These are phyloP conservation scores for Nebria ingens DNA, from an alignment of 1,140 invertebrate genomes.

Conservation along the genomic window DNA sequence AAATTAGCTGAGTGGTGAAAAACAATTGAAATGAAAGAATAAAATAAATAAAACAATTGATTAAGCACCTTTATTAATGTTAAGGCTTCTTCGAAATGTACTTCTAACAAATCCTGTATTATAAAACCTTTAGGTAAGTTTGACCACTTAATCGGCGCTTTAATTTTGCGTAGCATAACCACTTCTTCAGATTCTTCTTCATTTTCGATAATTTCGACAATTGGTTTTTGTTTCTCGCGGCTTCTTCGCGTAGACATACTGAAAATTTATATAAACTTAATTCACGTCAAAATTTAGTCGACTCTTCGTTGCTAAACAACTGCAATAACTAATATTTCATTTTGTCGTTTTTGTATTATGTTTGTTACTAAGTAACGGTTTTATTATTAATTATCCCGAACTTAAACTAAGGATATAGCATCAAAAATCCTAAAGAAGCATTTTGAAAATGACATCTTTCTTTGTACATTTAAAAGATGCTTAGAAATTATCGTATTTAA, in stretches of 20 bases:
- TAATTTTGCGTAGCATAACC: constrained; percentile 33
- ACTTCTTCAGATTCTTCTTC: constrained; percentile 27
- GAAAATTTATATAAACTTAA: background rate
- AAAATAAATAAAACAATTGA: constrained; percentile 11
- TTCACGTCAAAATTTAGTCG: too few species aligned
- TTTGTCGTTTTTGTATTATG: too few species aligned
- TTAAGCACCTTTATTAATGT: constrained; percentile 37
- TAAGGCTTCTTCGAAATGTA: constrained; percentile 42
- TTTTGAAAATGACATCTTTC: too few species aligned
- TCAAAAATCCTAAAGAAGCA: too few species aligned
- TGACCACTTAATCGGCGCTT: constrained; percentile 46
- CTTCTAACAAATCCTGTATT: constrained; percentile 47
- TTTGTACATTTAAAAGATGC: too few species aligned
- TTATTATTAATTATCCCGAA: too few species aligned
- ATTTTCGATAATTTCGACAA: constrained; percentile 19
- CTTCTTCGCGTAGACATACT: background rate
- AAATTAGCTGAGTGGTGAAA: too few species aligned
- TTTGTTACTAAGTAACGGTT: too few species aligned
- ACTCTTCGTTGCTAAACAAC: constrained; percentile 24
- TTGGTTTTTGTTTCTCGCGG: background rate
- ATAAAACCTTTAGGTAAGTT: constrained; percentile 37
- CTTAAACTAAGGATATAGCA: too few species aligned
- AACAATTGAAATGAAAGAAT: background rate
- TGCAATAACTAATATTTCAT: too few species aligned
- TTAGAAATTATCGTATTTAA: too few species aligned